Conservation (phyloP, 2,113 vertebrate genomes). For the Oncorhynchus masou region DNA sequence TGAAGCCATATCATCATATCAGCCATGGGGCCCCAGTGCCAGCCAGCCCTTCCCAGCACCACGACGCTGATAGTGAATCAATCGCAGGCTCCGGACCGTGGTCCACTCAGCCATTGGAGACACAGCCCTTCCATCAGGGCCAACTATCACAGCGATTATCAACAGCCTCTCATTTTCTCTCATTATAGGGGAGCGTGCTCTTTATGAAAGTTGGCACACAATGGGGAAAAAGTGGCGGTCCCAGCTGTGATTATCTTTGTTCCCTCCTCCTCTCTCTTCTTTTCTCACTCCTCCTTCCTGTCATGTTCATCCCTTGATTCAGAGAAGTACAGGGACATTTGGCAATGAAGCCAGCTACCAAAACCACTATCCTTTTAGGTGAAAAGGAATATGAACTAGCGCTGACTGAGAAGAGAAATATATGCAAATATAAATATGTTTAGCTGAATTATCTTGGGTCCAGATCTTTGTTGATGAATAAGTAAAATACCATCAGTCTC, state of each 20-base stretch:
- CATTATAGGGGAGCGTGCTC: conserved; percentile 74
- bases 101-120: conserved; percentile 53
- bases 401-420: too few species aligned
- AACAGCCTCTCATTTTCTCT: conserved; percentile 69
- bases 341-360: neutral
- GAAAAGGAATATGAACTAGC: neutral
- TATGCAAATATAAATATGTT: neutral
- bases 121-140: conserved; percentile 53
- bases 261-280: neutral
- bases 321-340: neutral
- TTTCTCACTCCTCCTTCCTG: neutral
- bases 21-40: conserved; percentile 48
- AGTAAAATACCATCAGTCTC: neutral
- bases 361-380: neutral
- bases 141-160: conserved; percentile 70
- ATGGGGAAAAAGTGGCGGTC: neutral
- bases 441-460: neutral
- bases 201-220: conserved; percentile 56
- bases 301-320: too few species aligned
- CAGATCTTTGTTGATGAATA: conserved; percentile 1
- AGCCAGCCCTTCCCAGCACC: conserved; percentile 55
- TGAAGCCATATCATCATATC: conserved; percentile 48
- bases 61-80: conserved; percentile 59
- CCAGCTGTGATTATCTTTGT: neutral
- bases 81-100: conserved; percentile 42